Evolutionary conservation across 2,113 vertebrate genomes (phyloP), one percentile per base, ranked within the genome.

Genomic region (Lycaon pictus): DNA sequence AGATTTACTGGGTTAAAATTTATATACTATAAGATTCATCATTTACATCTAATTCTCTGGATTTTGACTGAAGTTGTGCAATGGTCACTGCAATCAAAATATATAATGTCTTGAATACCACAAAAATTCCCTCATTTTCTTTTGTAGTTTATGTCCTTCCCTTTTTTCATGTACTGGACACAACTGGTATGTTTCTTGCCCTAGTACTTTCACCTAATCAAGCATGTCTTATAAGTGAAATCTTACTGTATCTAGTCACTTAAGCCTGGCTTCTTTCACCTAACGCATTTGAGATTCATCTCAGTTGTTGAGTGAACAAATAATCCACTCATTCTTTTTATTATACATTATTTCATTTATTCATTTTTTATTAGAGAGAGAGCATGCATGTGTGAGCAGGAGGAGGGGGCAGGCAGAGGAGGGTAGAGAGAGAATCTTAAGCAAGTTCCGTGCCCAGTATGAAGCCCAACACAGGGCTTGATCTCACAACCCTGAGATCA

Each of bases 121-220:
- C 1, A n/a, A 4, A 32, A n/a, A 0, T 20, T 15, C 3, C 23
- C 1, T 79, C n/a, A 19, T 29, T 1, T 4, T 16, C 11, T 0
- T 58, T 32, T 80, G 4, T 55, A 58, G 2, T 76, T 53, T 43
- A 20, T 58, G 29, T 22, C 23, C 11, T 37, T 76, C 7, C n/a
- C 4, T 43, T 23, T n/a, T 19, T 32, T 29, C 17, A 8, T 3
- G 23, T 32, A 7, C 32, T 13, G 11, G 19, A 25, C 71, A 79
- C 22, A 20, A 56, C 3, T 5, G 0, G 43, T 81, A 12, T 2
- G 11, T 56, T 48, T 71, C 4, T 67, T 48, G 29, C 35, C 23
- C 35, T 20, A 17, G 1, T 35, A 11, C 5, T 62, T 83, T 25
- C 48, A 29, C 48, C 35, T n/a, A 10, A 27, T 35, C 53, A 35